A percentile compares a stretch with the other conserved stretches of the same genome.
These are phyloP conservation scores for Clarias batrachus DNA, from an alignment of 2,113 vertebrate genomes.

Conservation along the genomic window DNA sequence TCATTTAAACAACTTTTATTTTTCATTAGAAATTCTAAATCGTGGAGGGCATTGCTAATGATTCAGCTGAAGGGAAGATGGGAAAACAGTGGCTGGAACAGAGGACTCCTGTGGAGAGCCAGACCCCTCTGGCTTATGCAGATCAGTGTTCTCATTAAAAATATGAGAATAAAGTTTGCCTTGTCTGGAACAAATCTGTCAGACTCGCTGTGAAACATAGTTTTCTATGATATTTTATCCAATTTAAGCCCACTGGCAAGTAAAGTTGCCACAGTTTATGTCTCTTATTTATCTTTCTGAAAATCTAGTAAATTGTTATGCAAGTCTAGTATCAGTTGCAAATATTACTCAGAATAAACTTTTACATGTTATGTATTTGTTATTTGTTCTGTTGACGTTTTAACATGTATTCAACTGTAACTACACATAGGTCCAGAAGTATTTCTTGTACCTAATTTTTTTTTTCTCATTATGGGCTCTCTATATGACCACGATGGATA, in stretches of 20 bases:
- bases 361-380: not conserved
- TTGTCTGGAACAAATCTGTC: conserved; percentile 35
- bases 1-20: conserved; percentile 29
- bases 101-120: conserved; percentile 41
- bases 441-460: too few species aligned
- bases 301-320: conserved; percentile 3
- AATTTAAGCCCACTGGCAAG: not conserved
- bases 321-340: not conserved
- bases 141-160: conserved; percentile 67
- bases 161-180: conserved; percentile 56
- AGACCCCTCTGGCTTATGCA: conserved; percentile 58
- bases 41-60: conserved; percentile 45
- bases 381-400: not conserved
- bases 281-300: conserved; percentile 13
- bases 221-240: conserved; percentile 28
- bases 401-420: not conserved
- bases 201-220: conserved; percentile 17
- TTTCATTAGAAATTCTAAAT: conserved; percentile 42
- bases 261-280: conserved; percentile 5
- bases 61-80: conserved; percentile 35
- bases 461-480: not conserved
- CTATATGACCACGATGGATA: too few species aligned
- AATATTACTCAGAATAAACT: not conserved
- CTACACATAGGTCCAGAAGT: not conserved
- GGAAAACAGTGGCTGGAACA: conserved; percentile 47